Evolutionary conservation across 2,888 invertebrate species (phyloP), one percentile per base, ranked within the genome.

Genomic region (Platycheirus albimanus): DNA sequence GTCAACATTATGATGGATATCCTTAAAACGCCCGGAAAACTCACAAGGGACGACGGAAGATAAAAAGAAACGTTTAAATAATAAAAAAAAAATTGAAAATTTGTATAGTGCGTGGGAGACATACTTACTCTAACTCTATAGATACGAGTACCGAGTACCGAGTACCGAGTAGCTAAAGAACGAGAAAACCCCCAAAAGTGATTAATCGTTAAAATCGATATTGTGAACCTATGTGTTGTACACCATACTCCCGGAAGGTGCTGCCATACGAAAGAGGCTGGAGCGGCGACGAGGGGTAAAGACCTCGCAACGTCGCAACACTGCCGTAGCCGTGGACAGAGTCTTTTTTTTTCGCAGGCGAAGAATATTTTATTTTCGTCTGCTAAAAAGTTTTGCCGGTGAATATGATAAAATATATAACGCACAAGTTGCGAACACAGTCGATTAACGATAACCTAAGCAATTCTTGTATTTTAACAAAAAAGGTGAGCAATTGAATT

Each of bases 341-440:
- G 36, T 70, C 13, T 54, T 41, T 61, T 30, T 36, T 19, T 8
- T 45, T 66, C 45, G 41, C 66, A 71, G 71, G 67, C 76, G 52
- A 75, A 49, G 56, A 78, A 74, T 45, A 43, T 64, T 41, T 77
- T 77, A 64, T 72, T 80, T 49, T 67, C 41, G 69, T 72, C 38
- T 75, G 58, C 64, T 49, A 52, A 64, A 72, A 64, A 72, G 43
- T 54, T 51, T 54, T 45, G 61, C 81, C 81, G 81, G 77, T 33
- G 84, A 85, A 85, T 84, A 87, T 87, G 87, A 77, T 87, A 75
- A 87, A 86, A 80, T 86, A 86, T 85, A 85, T 87, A 86, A 87
- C 87, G 86, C 86, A 87, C 86, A 87, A 87, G 85, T 70, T 87
- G 77, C 86, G 86, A 80, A 86, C 87, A 80, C 87, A 87, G 81